Conservation (phyloP, 1,140 invertebrate genomes). For the Conus ventricosus region DNA sequence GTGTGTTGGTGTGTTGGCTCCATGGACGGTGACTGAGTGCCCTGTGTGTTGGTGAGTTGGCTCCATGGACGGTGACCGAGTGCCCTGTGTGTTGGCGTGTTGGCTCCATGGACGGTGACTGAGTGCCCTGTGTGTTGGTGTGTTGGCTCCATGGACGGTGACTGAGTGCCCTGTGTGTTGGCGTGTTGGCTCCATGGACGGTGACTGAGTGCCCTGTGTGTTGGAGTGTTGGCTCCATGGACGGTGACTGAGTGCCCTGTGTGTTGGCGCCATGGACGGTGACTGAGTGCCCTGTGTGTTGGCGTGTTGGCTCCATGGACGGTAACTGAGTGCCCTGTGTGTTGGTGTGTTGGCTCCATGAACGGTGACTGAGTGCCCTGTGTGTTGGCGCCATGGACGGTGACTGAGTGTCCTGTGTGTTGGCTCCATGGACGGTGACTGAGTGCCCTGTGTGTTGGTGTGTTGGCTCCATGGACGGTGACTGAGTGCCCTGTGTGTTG, state of each 20-base stretch:
- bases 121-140: background rate
- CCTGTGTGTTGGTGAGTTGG: background rate
- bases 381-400: background rate
- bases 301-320: background rate
- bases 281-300: too few species aligned
- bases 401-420: background rate
- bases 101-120: background rate
- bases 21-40: background rate
- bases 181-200: too few species aligned
- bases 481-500: background rate
- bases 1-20: background rate
- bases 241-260: too few species aligned
- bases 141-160: too few species aligned
- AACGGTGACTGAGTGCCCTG: background rate
- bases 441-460: background rate
- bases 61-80: background rate
- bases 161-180: background rate
- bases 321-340: background rate
- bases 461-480: too few species aligned
- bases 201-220: too few species aligned
- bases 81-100: background rate
- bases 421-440: background rate
- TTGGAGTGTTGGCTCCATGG: too few species aligned
- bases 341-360: background rate
- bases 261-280: too few species aligned